Conservation (phyloP, 92 coral and sea anemone species). For the Zoanthus sansibaricus region DNA sequence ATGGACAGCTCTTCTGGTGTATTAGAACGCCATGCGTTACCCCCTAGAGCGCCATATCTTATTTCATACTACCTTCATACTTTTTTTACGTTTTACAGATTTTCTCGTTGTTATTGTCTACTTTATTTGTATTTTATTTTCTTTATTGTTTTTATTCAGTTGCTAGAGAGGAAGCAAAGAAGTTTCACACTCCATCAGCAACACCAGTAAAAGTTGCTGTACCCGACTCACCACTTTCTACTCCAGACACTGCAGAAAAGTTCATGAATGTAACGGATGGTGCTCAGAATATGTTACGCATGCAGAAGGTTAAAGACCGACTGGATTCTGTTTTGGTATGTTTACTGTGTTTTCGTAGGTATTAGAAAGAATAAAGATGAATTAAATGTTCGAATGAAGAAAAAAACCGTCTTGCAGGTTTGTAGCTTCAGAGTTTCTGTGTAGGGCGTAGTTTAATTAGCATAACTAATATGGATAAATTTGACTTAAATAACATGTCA, state of each 20-base stretch:
- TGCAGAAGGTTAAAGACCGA: constrained; percentile 85
- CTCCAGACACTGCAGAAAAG: constrained; percentile 59
- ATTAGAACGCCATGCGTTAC: no score
- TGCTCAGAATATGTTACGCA: constrained; percentile 84
- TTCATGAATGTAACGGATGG: constrained; percentile 72
- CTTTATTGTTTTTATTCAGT: constrained; percentile 46
- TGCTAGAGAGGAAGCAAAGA: constrained; percentile 83
- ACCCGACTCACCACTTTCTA: constrained; percentile 54
- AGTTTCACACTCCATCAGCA: constrained; percentile 66
- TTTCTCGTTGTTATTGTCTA: background rate
- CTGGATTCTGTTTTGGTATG: constrained; percentile 98
- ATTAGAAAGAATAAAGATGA: no score
- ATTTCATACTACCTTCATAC: no score
- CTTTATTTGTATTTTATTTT: background rate
- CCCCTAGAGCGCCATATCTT: no score
- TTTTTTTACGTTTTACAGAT: no score
- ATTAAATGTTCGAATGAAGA: background rate
- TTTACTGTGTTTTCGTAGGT: background rate
- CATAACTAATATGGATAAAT: no score
- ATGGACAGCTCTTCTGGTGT: no score
- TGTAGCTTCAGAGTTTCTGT: no score
- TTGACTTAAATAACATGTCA: no score
- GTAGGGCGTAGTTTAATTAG: no score
- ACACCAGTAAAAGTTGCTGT: constrained; percentile 67
- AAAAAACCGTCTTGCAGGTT: background rate